Base-by-base conservation (phyloP, 2,797 vertebrate genomes). In the Sphenopsis melanotis region DNA sequence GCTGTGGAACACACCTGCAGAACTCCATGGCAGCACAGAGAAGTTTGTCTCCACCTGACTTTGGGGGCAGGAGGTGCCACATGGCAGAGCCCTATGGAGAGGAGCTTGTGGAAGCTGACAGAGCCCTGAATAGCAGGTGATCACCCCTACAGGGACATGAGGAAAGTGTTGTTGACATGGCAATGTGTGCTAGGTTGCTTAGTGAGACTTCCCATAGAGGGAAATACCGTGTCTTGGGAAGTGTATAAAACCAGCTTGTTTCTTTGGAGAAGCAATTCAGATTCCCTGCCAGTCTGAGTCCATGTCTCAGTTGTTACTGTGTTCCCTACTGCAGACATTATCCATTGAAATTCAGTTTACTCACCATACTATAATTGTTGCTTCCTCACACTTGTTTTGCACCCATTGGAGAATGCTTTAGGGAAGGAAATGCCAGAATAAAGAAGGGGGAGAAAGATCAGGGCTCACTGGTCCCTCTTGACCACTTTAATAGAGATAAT, bases 141-240 rank as follows among this genome's bases (percentile, higher is more conserved):
- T 37, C 14, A 26, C 22, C 41, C n/a, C 50, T 21, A 3, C 0
- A 37, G 21, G n/a, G n/a, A 55, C n/a, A 21, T 11, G 15, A 17
- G 5, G 6, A 17, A 55, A 37, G 34, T 56, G n/a, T 21, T 65
- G 61, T 22, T 56, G 41, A 65, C 17, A 13, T 9, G 32, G 76
- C n/a, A 64, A 15, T 12, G 16, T 53, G 26, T 53, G 60, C 44
- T 29, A 30, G 39, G 26, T 15, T 3, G 0, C 47, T 52, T 52
- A 34, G 74, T 52, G 37, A 42, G 32, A 42, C 17, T 34, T 52
- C 6, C 47, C 15, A 19, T 9, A 10, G 1, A 53, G 49, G 75
- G 39, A 44, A 41, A 44, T 36, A 19, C 20, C 53, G 47, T 77
- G 12, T 19, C 15, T 24, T 77, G 44, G 16, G n/a, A 72, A 49